Base-by-base conservation (phyloP, 1,140 invertebrate species). In the Eumeta japonica region DNA sequence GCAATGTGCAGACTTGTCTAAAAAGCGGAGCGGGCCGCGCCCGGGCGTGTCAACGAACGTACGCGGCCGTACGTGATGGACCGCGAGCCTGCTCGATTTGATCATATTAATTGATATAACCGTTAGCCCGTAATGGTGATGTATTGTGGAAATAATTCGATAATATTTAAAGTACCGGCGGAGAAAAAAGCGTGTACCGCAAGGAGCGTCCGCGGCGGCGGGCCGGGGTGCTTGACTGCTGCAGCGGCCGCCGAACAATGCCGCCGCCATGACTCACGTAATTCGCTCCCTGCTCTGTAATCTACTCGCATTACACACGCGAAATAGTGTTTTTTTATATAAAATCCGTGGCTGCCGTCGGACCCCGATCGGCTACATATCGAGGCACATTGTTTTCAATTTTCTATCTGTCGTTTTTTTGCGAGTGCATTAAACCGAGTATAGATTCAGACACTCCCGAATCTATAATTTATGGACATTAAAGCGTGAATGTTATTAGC, bases 71-170 rank as follows among this genome's bases (percentile, higher is more conserved):
- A 72, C 67, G 65, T 67, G 67, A 66, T 62, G 56, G 55, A 55
- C 56, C 62, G 61, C 55, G 47, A 54, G 58, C 48, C 58, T 55
- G 58, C 57, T 64, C 59, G 59, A 67, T 68, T 62, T 64, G 62
- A 67, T 66, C 58, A 67, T 41, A 62, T 64, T 73, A 71, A 71
- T 68, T 71, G 59, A 67, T 62, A 62, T 45, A 57, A 71, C 68
- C 66, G 68, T 74, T 71, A 68, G 40, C 31, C 53, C 48, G 58
- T 68, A 71, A 68, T 68, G 59, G 66, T 59, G 50, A 62, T 57
- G 62, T 61, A 74, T 71, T 70, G 66, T 68, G 48, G 45, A 62
- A 65, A 62, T 74, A 68, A 74, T 71, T 73, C 58, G 62, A 63
- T 62, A 58, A 68, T 47, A 58, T 71, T 66, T 63, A 56, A 60